These are phyloP conservation scores for Epizoanthus stellaris DNA, from an alignment of 92 coral and sea anemone species.

Conservation along the genomic window DNA sequence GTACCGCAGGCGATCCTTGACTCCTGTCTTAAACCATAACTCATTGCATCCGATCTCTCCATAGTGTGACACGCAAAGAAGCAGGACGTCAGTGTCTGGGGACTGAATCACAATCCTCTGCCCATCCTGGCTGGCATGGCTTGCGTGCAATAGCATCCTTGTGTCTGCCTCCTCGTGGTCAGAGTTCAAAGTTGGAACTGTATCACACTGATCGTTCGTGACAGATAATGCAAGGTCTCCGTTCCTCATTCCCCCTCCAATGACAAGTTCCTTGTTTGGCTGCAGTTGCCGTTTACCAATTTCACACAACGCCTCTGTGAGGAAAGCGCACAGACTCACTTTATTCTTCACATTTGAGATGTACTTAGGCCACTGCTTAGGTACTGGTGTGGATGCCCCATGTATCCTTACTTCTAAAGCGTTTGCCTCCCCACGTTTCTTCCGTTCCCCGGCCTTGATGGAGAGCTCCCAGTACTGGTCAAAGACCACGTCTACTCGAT, in stretches of 20 bases:
- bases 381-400: conserved; percentile 51
- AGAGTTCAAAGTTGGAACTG: conserved; percentile 3
- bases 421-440: conserved; percentile 41
- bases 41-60: too few relatives aligned
- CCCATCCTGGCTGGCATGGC: conserved; percentile 36
- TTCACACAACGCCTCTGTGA: conserved; percentile 27
- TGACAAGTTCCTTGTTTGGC: conserved; percentile 38
- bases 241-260: conserved; percentile 46
- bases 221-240: conserved; percentile 16
- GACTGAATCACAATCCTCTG: conserved; percentile 26
- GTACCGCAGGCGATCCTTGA: too few relatives aligned
- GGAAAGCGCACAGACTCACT: conserved; percentile 41
- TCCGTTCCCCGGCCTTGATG: conserved; percentile 60
- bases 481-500: too few relatives aligned
- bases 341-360: conserved; percentile 49
- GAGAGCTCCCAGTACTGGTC: too few relatives aligned
- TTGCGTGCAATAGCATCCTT: conserved; percentile 50
- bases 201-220: conserved; percentile 17
- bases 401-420: conserved; percentile 54
- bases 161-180: conserved; percentile 64
- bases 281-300: conserved; percentile 36
- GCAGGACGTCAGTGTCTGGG: conserved; percentile 56
- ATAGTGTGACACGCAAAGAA: too few relatives aligned
- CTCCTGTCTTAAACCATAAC: too few relatives aligned
- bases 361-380: conserved; percentile 53